phyloP scores from a whole-genome alignment of 2,797 vertebrate genomes.

The Cuculus canorus region DNA sequence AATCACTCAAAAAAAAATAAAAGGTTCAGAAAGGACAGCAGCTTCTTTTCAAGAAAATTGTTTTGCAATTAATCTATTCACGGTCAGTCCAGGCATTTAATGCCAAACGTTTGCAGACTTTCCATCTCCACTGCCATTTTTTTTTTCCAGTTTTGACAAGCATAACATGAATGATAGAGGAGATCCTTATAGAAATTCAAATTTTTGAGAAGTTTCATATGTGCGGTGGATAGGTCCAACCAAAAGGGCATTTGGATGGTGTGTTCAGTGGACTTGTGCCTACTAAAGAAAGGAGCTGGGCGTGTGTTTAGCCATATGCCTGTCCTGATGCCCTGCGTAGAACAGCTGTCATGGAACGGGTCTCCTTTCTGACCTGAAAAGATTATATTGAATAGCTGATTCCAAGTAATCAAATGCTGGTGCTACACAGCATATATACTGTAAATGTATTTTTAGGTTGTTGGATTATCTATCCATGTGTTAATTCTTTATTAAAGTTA shows the following conservation, averaged over 20 bases:
- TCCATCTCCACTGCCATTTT: accelerated
- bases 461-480: neutral
- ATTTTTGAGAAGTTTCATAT: accelerated
- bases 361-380: conserved; percentile 27
- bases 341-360: neutral
- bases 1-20: neutral
- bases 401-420: conserved; percentile 1
- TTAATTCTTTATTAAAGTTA: conserved; percentile 17
- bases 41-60: neutral
- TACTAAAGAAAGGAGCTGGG: neutral
- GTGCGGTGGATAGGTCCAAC: neutral
- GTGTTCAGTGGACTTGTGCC: neutral
- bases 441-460: conserved; percentile 33
- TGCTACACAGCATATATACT: neutral
- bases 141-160: neutral
- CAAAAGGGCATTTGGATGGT: neutral
- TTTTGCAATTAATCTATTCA: neutral
- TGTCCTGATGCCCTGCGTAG: neutral
- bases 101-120: neutral
- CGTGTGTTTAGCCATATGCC: neutral
- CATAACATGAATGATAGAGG: neutral
- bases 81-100: neutral
- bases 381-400: neutral
- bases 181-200: neutral
- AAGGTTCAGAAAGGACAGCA: neutral